Evolutionary conservation across 2,888 invertebrate species (phyloP), one percentile per base, ranked within the genome.

Genomic region (Ephialtes manifestator): DNA sequence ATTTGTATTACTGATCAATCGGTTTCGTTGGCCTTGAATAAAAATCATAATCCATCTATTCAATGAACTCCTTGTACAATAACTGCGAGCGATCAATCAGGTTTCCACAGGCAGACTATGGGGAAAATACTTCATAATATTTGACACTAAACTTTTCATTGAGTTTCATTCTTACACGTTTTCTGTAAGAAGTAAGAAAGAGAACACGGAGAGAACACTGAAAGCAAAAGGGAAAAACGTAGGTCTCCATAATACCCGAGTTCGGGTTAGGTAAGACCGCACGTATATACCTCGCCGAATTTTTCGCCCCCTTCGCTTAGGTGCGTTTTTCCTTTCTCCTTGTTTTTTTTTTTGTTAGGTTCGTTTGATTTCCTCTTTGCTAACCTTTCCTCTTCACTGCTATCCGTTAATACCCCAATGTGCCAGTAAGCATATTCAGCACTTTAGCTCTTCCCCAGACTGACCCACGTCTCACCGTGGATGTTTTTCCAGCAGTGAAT

Each of bases 61-160:
- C 2, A 24, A 58, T 20, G 0, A 43, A 10, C 20, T 70, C 51
- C 63, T 48, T 72, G 43, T 8, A 51, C 31, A 20, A 24, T 13
- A 31, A 71, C 51, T 63, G 51, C 11, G 24, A 53, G n/a, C 48
- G 51, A n/a, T n/a, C n/a, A 71, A 79, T 71, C 63, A 79, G 53
- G 55, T 72, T 43, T 46, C 43, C 65, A 55, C n/a, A n/a, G n/a
- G 39, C 1, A 48, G 78, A 39, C 58, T 48, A 48, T 35, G 46
- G 74, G 77, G 65, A 65, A 77, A 78, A 81, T 77, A 84, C 77
- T 78, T 81, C 71, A 55, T 84, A n/a, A 81, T 53, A 20, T 71
- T 77, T 67, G 74, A 67, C 65, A 58, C 51, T n/a, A 31, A 31
- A 18, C 31, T 74, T 74, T 67, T 63, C 63, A 53, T 31, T 48